Base-by-base conservation (phyloP, 2,888 invertebrate genomes). In the Boloria selene region DNA sequence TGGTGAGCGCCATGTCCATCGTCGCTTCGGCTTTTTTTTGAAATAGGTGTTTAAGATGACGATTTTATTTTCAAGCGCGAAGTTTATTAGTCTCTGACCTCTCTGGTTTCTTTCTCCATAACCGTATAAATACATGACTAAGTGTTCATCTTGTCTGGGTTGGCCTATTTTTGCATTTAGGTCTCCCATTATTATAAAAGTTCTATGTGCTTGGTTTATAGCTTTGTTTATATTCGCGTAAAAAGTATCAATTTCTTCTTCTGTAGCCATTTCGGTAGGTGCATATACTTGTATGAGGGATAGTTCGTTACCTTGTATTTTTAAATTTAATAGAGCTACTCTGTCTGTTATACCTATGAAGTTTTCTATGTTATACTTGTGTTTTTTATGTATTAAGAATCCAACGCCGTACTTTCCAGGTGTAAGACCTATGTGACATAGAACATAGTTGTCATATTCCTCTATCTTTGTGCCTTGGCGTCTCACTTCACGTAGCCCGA, bases 401-500 rank as follows among this genome's bases (percentile, higher is more conserved):
- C 44, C 44, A 13, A 44, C 44, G 13, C 44, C 44, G 44, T 3
- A 13, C 13, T 44, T 44, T 4, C 44, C 44, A 44, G 13, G 44
- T 44, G 44, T 44, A 44, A 44, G 44, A 13, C 44, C 44, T 13
- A 44, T 44, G 4, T 44, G 4, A 22, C 16, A 16, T 13, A 51
- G 4, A 18, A 51, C 4, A 51, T 13, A 44, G 13, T 44, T 44
- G 4, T 44, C 44, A 22, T 52, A 52, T 14, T 52, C 52, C 22
- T 22, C 52, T 3, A 52, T 52, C 14, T 52, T 22, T 13, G 13
- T 26, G 22, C 22, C 26, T 2, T 14, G 10, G 17, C 52, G 18
- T 52, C 52, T 52, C n/a, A 13, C 26, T 26, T 52, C 52, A 22
- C 26, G 26, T 10, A 52, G 6, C 26, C 52, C 52, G 14, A 52